A percentile compares a stretch with the other conserved stretches of the same genome.
Evolutionary conservation across 2,113 vertebrate genomes (phyloP).

Genomic region (Corydoras maculifer): DNA sequence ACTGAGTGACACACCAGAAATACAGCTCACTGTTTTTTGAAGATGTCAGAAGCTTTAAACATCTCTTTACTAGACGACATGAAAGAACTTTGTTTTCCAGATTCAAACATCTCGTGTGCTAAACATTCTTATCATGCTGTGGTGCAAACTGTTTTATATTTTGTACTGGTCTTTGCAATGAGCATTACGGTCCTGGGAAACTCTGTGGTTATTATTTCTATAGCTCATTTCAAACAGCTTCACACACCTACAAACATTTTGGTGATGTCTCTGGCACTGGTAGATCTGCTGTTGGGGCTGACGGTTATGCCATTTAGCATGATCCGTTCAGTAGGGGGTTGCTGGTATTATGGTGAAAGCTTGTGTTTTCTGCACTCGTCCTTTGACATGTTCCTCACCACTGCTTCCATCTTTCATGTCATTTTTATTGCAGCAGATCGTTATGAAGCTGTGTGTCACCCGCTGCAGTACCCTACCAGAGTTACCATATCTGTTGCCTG

Average conservation of each 20-base stretch:
- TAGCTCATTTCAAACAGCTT: slow-evolving; percentile 48
- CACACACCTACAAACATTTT: slow-evolving; percentile 52
- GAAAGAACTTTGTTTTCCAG: slow-evolving; percentile 48
- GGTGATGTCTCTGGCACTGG: slow-evolving; percentile 48
- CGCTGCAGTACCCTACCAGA: slow-evolving; percentile 40
- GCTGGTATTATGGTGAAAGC: slow-evolving; percentile 49
- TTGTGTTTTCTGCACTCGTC: slow-evolving; percentile 46
- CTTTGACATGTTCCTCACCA: slow-evolving; percentile 46
- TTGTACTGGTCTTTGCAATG: slow-evolving; percentile 39
- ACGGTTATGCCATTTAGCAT: slow-evolving; percentile 50
- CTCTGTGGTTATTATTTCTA: slow-evolving; percentile 49
- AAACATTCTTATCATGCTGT: slow-evolving; percentile 42
- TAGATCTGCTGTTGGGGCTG: slow-evolving; percentile 45
- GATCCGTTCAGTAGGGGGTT: slow-evolving; percentile 42
- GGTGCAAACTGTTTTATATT: slow-evolving; percentile 42
- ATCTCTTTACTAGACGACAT: slow-evolving; percentile 12
- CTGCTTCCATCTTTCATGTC: slow-evolving; percentile 48
- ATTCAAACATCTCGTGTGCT: slow-evolving; percentile 53
- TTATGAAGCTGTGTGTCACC: slow-evolving; percentile 46
- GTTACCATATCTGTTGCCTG: slow-evolving; percentile 40
- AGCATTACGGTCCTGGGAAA: slow-evolving; percentile 44
- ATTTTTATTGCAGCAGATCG: slow-evolving; percentile 45
- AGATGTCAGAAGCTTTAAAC: slow-evolving; percentile 22
- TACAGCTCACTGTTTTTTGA: neutral
- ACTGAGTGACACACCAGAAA: no score